These are phyloP conservation scores for Meles meles DNA, from an alignment of 2,113 vertebrate species.

Conservation along the genomic window DNA sequence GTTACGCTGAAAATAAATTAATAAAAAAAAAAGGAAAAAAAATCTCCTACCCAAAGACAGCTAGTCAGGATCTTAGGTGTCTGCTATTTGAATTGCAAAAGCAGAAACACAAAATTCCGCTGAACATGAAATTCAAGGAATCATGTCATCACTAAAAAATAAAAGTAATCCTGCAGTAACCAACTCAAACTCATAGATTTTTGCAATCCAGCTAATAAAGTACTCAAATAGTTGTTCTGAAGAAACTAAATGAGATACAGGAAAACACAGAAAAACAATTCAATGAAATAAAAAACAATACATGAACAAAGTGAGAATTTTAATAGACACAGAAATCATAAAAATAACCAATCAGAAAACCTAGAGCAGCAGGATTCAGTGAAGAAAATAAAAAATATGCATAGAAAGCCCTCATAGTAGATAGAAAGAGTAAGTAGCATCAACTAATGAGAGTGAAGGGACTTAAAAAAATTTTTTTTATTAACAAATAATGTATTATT, in stretches of 20 bases:
- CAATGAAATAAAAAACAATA: neutral
- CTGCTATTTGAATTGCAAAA: neutral
- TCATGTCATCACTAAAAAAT: neutral
- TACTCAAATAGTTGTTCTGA: neutral
- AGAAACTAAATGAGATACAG: neutral
- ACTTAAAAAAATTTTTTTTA: no score
- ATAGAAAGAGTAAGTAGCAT: no score
- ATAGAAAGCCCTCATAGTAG: no score
- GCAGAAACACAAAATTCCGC: neutral
- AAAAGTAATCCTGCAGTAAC: neutral
- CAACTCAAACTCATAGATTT: neutral
- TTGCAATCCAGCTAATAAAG: neutral
- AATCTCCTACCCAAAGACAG: neutral
- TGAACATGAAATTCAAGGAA: neutral
- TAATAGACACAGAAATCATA: neutral
- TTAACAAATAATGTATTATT: no score
- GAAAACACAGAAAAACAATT: neutral
- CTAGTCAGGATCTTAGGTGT: neutral
- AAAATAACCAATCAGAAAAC: neutral
- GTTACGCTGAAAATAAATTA: no score
- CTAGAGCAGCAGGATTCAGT: no score
- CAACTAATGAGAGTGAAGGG: no score
- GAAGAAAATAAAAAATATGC: no score
- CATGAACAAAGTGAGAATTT: neutral
- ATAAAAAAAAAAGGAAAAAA: no score